Evolutionary conservation across 2,113 vertebrate genomes (phyloP), one percentile per base, ranked within the genome.

Genomic region (Opisthocomus hoazin): DNA sequence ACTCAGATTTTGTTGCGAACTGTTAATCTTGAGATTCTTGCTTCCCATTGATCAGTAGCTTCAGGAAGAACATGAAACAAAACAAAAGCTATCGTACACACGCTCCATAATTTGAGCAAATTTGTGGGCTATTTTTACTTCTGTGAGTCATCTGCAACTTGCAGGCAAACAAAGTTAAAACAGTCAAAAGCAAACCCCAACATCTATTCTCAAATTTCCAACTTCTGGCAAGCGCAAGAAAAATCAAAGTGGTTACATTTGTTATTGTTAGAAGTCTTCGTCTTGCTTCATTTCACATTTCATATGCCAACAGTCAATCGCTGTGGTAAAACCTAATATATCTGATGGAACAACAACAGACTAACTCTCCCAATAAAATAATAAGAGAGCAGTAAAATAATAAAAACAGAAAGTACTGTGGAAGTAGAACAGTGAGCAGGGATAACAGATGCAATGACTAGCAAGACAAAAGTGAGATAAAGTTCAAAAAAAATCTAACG

Each of bases 321-420:
- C 29, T 34, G n/a, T 5, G 26, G 84, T 68, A 93, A 76, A 80
- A 45, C 14, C 32, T 13, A 85, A n/a, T n/a, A 29, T 15, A 78
- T 45, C 29, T 1, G 6, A 69, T 41, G 75, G 74, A 92, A 80
- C 39, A 87, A 84, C 19, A 85, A 69, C 24, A 57, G 19, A 73
- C 21, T 23, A 86, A 64, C 4, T 93, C 48, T 60, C 53, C 10
- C 56, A 63, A 78, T 90, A 92, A 96, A 95, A 90, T 56, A 92
- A 94, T 84, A 80, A 94, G 45, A 37, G 48, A 93, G 65, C 63
- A 89, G 89, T 94, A 91, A 95, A 89, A 78, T 46, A 91, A 85
- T 87, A 51, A 79, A 79, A 90, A 32, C 50, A 90, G 65, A 63
- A 79, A 83, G 53, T 77, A 68, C 58, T 37, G 11, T 12, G 16